A percentile compares a stretch with the other conserved stretches of the same genome.
phyloP scores from a whole-genome alignment of 1,140 invertebrate species.

The Microplitis mediator region DNA sequence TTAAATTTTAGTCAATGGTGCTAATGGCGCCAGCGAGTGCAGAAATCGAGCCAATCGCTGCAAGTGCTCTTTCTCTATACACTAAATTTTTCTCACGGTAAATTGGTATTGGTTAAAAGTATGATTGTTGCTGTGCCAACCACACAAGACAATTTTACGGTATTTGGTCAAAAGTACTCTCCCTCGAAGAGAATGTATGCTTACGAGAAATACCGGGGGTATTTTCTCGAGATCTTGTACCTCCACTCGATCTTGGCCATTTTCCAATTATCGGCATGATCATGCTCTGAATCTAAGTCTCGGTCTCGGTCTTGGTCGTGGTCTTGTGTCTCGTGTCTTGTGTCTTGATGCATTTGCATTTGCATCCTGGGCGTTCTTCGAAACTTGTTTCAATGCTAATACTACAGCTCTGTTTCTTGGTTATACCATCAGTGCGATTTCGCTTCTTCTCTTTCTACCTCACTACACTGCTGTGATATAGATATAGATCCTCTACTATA shows the following conservation, averaged over 20 bases:
- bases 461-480: too few relatives aligned
- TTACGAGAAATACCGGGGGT: neutral
- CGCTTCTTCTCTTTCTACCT: too few relatives aligned
- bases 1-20: neutral
- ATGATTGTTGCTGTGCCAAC: conserved; percentile 10
- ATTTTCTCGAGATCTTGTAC: conserved; percentile 13
- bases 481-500: too few relatives aligned
- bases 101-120: conserved; percentile 7
- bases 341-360: conserved; percentile 12
- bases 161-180: neutral
- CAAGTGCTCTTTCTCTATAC: neutral
- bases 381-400: conserved; percentile 45
- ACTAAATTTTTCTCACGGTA: neutral
- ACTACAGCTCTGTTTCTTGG: conserved; percentile 29
- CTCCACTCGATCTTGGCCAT: conserved; percentile 33
- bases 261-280: conserved; percentile 45
- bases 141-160: conserved; percentile 1
- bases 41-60: neutral
- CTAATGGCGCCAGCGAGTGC: neutral
- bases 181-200: too few relatives aligned
- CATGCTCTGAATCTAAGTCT: conserved; percentile 25
- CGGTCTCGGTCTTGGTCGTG: neutral
- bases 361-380: conserved; percentile 34
- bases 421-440: conserved; percentile 1
- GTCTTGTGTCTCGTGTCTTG: too few relatives aligned